Conservation (phyloP, 1,140 invertebrate genomes). For the Pachyrhynchus sulphureomaculatus region DNA sequence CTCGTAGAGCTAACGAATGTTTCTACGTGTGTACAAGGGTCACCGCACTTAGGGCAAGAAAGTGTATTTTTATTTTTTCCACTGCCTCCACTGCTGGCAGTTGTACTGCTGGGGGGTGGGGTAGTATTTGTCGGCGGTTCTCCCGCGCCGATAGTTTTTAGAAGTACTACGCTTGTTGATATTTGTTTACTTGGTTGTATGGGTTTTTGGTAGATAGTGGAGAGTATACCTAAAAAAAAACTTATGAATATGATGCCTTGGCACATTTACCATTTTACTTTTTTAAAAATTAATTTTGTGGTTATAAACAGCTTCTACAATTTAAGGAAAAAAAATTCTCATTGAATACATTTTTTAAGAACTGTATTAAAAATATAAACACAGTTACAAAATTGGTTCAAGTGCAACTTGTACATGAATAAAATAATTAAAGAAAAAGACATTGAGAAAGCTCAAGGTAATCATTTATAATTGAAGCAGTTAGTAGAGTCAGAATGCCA, state of each 20-base stretch:
- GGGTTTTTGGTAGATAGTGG: constrained; percentile 37
- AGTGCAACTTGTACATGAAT: neutral
- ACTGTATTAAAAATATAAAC: neutral
- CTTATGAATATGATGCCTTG: neutral
- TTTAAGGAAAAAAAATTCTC: too few relatives aligned
- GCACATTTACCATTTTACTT: too few relatives aligned
- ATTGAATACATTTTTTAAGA: too few relatives aligned
- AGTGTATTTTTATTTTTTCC: constrained; percentile 65
- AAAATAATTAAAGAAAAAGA: neutral
- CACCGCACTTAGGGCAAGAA: constrained; percentile 91
- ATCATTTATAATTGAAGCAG: neutral
- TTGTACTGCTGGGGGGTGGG: constrained; percentile 35
- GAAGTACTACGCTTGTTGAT: constrained; percentile 39
- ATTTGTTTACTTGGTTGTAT: constrained; percentile 31
- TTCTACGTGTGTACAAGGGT: constrained; percentile 94
- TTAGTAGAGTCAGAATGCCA: too few relatives aligned
- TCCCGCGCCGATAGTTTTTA: constrained; percentile 44
- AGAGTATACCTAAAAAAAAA: constrained; percentile 40
- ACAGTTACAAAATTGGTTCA: neutral
- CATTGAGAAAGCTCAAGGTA: neutral
- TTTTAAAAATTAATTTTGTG: too few relatives aligned
- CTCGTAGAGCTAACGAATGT: constrained; percentile 92
- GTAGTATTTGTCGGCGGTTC: constrained; percentile 39
- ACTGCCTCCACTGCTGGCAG: constrained; percentile 33
- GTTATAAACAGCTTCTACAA: too few relatives aligned